These are phyloP conservation scores for Dryomyza anilis DNA, from an alignment of 2,888 invertebrate genomes.

Conservation along the genomic window DNA sequence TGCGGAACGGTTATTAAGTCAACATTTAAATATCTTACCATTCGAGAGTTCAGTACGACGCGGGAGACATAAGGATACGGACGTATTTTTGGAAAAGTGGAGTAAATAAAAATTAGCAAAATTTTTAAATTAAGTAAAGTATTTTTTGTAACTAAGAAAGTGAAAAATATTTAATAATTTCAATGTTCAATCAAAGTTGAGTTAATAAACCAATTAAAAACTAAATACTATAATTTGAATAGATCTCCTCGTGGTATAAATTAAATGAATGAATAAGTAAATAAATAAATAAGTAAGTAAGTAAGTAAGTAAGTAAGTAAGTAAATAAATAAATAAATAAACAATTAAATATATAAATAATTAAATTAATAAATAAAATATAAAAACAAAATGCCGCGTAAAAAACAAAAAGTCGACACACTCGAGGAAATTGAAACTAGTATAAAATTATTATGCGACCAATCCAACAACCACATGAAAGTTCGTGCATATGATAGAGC, in stretches of 20 bases:
- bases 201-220: neutral
- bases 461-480: slow-evolving; percentile 78
- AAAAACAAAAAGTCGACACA: slow-evolving; percentile 59
- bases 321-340: slow-evolving; percentile 27
- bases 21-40: neutral
- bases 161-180: neutral
- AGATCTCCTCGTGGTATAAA: no score
- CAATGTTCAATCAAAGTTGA: neutral
- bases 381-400: slow-evolving; percentile 47
- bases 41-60: neutral
- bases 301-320: no score
- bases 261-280: no score
- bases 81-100: neutral
- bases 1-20: slow-evolving; percentile 4
- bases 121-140: neutral
- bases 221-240: neutral
- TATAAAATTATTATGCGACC: slow-evolving; percentile 77
- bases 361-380: neutral
- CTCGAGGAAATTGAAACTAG: slow-evolving; percentile 60
- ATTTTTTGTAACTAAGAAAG: neutral
- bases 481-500: slow-evolving; percentile 76
- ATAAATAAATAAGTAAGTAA: no score
- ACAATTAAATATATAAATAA: slow-evolving; percentile 6
- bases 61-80: slow-evolving; percentile 2
- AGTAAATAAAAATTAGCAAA: neutral